These are phyloP conservation scores for Anas bahamensis DNA, from an alignment of 2,797 vertebrate genomes.

Conservation along the genomic window DNA sequence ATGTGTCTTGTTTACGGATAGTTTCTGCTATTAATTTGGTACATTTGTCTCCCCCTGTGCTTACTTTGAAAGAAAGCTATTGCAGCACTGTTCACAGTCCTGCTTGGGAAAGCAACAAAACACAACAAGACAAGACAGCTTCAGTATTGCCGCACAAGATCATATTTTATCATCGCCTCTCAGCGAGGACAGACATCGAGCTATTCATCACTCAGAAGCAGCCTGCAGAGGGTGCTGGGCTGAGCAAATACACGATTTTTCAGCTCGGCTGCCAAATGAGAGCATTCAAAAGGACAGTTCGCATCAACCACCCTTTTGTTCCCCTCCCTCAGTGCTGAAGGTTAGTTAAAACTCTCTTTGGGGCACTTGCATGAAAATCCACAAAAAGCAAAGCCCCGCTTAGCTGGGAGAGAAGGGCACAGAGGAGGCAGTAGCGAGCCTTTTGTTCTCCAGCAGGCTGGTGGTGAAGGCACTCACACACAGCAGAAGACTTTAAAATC, in stretches of 20 bases:
- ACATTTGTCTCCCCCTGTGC: not conserved
- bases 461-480: not conserved
- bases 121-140: not conserved
- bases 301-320: not conserved
- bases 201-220: not conserved
- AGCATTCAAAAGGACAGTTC: not conserved
- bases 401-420: not conserved
- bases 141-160: conserved; percentile 4
- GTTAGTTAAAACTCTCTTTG: not conserved
- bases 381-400: not conserved
- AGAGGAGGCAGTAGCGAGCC: not conserved
- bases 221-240: not conserved
- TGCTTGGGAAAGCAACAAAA: not conserved
- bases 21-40: not conserved
- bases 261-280: conserved; percentile 20
- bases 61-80: not conserved
- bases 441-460: not conserved
- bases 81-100: not conserved
- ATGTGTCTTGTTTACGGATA: not conserved
- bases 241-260: not conserved
- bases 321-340: not conserved
- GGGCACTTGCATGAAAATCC: not conserved
- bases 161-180: not conserved
- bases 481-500: not conserved
- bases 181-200: not conserved